Evolutionary conservation across 1,140 invertebrate genomes (phyloP).

Genomic region (Apis dorsata): DNA sequence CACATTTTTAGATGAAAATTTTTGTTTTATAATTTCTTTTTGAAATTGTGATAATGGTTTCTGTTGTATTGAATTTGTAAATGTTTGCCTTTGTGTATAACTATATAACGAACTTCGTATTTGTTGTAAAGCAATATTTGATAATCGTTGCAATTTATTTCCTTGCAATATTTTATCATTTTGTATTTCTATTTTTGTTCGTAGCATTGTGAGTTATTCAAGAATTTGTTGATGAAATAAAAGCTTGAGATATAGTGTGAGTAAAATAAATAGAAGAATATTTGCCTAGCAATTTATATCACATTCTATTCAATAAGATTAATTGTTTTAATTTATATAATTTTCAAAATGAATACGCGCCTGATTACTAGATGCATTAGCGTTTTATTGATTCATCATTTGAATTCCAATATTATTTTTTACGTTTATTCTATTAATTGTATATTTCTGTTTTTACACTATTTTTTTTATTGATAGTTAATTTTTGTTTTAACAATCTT

Average conservation of each 20-base stretch:
- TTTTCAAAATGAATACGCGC: slow-evolving; percentile 27
- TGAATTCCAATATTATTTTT: slow-evolving; percentile 29
- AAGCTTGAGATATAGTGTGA: slow-evolving; percentile 45
- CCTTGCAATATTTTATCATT: slow-evolving; percentile 42
- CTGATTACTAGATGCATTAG: slow-evolving; percentile 35
- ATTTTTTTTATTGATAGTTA: slow-evolving; percentile 17
- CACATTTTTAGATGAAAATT: slow-evolving; percentile 40
- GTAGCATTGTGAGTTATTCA: slow-evolving; percentile 66
- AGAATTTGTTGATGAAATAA: slow-evolving; percentile 41
- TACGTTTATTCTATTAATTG: slow-evolving; percentile 42
- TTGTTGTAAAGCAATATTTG: slow-evolving; percentile 45
- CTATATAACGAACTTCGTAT: slow-evolving; percentile 30
- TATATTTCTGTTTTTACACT: slow-evolving; percentile 30
- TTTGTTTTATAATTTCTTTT: slow-evolving; percentile 57
- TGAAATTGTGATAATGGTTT: slow-evolving; percentile 72
- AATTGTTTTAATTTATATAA: slow-evolving; percentile 24
- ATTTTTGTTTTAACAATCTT: slow-evolving; percentile 36
- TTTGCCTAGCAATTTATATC: slow-evolving; percentile 25
- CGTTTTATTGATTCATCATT: slow-evolving; percentile 22
- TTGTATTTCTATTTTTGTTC: slow-evolving; percentile 62
- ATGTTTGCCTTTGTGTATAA: slow-evolving; percentile 15
- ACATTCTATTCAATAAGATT: slow-evolving; percentile 49
- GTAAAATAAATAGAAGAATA: slow-evolving; percentile 26
- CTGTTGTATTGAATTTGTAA: slow-evolving; percentile 54
- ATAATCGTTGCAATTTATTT: slow-evolving; percentile 40